phyloP scores from a whole-genome alignment of 1,140 invertebrate genomes.

The Drosophila asahinai region DNA sequence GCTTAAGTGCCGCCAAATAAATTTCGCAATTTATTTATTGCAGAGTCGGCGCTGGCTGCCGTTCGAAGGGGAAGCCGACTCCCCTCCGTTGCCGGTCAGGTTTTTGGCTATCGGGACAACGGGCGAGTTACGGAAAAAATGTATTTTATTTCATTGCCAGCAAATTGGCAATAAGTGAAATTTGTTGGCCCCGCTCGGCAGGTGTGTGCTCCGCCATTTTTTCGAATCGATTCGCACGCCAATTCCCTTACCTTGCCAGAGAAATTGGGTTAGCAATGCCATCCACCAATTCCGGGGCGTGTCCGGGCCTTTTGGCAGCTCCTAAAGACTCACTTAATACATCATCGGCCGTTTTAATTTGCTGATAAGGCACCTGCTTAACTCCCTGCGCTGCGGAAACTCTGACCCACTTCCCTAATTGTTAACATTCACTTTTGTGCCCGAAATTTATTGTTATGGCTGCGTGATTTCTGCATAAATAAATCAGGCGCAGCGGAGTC shows the following conservation, averaged over 20 bases:
- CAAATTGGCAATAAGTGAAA: conserved; percentile 83
- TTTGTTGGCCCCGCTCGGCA: conserved; percentile 73
- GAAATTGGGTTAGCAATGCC: conserved; percentile 63
- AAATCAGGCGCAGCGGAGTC: conserved; percentile 43
- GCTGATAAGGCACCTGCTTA: conserved; percentile 43
- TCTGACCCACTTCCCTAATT: conserved; percentile 50
- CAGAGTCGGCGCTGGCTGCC: conserved; percentile 53
- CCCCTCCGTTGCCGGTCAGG: conserved; percentile 36
- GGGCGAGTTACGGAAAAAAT: conserved; percentile 48
- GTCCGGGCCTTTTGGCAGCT: conserved; percentile 34
- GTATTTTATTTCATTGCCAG: conserved; percentile 81
- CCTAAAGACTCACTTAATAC: conserved; percentile 55
- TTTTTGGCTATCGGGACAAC: conserved; percentile 64
- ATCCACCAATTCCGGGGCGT: conserved; percentile 20
- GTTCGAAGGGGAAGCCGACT: conserved; percentile 25
- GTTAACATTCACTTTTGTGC: conserved; percentile 52
- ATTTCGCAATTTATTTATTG: conserved; percentile 83
- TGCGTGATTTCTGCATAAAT: conserved; percentile 59
- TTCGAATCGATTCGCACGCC: conserved; percentile 33
- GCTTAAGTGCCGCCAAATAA: conserved; percentile 82
- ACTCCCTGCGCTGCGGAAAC: background rate
- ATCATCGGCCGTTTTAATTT: conserved; percentile 41
- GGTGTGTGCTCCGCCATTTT: conserved; percentile 57
- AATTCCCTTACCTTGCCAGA: conserved; percentile 16
- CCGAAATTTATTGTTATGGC: conserved; percentile 49